Conservation (phyloP, 2,797 vertebrate genomes). For the Catostomus latipinnis region DNA sequence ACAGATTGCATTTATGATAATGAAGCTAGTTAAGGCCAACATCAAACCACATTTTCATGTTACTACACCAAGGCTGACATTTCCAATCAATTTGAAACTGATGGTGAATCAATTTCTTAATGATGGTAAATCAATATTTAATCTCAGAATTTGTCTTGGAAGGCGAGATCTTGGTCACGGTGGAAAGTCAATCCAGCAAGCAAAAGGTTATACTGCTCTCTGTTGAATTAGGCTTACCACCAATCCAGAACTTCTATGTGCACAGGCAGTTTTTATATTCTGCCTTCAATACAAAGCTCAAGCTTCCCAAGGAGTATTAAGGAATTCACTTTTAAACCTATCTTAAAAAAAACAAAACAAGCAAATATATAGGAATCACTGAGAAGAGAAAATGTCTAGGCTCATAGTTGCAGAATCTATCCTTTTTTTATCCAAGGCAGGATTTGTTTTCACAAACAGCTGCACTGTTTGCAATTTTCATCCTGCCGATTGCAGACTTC, state of each 20-base stretch:
- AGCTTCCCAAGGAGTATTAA: constrained; percentile 61
- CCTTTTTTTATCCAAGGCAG: constrained; percentile 63
- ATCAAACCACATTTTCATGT: constrained; percentile 49
- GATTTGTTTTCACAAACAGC: constrained; percentile 63
- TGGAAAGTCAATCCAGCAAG: constrained; percentile 54
- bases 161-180: constrained; percentile 50
- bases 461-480: constrained; percentile 71
- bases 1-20: constrained; percentile 39
- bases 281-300: constrained; percentile 69
- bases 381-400: constrained; percentile 45
- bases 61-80: constrained; percentile 56
- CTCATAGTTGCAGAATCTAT: constrained; percentile 65
- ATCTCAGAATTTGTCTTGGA: constrained; percentile 63
- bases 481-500: constrained; percentile 73
- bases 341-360: not conserved
- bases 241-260: constrained; percentile 53
- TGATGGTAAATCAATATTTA: constrained; percentile 66
- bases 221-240: constrained; percentile 50
- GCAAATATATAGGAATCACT: constrained; percentile 28
- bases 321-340: constrained; percentile 41
- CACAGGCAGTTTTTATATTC: constrained; percentile 66
- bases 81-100: constrained; percentile 64
- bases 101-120: constrained; percentile 58
- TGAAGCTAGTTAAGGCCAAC: constrained; percentile 14
- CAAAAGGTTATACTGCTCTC: constrained; percentile 61